These are phyloP conservation scores for Argyrosomus regius DNA, from an alignment of 2,797 vertebrate species.

Conservation along the genomic window DNA sequence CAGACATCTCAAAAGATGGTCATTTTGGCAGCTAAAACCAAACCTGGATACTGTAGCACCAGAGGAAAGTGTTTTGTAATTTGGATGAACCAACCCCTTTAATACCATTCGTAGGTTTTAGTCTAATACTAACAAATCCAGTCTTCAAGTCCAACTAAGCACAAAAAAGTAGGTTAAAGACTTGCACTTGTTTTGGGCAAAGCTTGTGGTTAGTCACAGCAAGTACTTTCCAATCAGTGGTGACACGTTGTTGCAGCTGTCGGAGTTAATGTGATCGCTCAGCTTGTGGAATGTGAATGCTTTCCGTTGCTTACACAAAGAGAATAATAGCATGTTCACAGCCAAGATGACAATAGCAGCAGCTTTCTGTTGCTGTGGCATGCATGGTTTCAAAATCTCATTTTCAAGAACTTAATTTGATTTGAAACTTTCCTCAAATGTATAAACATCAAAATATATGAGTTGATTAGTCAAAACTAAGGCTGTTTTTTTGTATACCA, in stretches of 20 bases:
- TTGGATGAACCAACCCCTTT: neutral
- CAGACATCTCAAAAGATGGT: neutral
- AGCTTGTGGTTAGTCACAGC: neutral
- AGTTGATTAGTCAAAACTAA: neutral
- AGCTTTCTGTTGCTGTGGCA: neutral
- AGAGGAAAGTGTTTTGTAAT: neutral
- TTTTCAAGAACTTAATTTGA: neutral
- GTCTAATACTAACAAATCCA: neutral
- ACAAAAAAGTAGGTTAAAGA: neutral
- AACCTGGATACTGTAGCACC: neutral
- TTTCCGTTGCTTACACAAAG: neutral
- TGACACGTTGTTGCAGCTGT: constrained; percentile 56
- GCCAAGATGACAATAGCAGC: constrained; percentile 13
- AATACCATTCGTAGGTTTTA: neutral
- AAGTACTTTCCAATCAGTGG: constrained; percentile 23
- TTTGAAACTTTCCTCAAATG: neutral
- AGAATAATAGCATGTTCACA: constrained; percentile 43
- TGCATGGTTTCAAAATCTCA: neutral
- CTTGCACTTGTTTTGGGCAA: constrained; percentile 32
- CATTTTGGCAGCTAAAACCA: neutral
- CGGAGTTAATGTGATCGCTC: constrained; percentile 24
- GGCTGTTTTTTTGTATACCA: neutral
- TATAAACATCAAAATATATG: neutral
- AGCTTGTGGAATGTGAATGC: constrained; percentile 22
- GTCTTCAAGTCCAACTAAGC: neutral